Percentiles rank a stretch among this genome's conserved stretches.
phyloP scores from a whole-genome alignment of 2,888 invertebrate genomes.

The Ceramica pisi region DNA sequence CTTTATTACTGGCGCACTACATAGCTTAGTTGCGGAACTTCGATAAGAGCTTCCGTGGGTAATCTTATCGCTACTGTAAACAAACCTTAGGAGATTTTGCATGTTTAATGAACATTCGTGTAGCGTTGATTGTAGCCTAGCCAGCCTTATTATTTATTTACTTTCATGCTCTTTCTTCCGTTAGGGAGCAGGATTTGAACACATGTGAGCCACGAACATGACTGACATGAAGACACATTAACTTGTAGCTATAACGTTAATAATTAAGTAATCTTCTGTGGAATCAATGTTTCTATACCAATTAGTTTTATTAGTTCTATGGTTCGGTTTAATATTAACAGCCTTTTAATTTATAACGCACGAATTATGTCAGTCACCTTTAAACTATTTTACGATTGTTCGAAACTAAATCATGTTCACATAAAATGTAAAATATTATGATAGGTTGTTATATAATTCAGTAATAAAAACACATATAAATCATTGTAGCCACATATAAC shows the following conservation, averaged over 20 bases:
- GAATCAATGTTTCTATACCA: constrained; percentile 19
- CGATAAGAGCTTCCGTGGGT: constrained; percentile 61
- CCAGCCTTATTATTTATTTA: constrained; percentile 51
- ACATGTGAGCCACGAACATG: constrained; percentile 23
- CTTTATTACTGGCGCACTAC: constrained; percentile 56
- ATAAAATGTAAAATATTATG: constrained; percentile 37
- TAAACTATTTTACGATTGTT: constrained; percentile 38
- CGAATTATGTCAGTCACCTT: constrained; percentile 35
- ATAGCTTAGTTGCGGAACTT: constrained; percentile 63
- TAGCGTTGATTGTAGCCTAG: constrained; percentile 56
- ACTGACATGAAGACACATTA: constrained; percentile 23
- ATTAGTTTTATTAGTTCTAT: constrained; percentile 10
- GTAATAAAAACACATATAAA: constrained; percentile 57
- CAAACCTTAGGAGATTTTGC: constrained; percentile 60
- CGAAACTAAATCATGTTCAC: constrained; percentile 46
- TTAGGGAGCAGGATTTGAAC: constrained; percentile 22
- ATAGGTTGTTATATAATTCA: constrained; percentile 44
- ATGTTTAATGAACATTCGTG: constrained; percentile 71
- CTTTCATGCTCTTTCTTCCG: constrained; percentile 36
- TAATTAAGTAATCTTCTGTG: constrained; percentile 19
- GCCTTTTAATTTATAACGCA: constrained; percentile 33
- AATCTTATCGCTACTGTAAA: constrained; percentile 62
- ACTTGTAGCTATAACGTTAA: constrained; percentile 23
- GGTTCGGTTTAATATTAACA: constrained; percentile 13
- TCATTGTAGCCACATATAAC: constrained; percentile 55